These are phyloP conservation scores for Turnix velox DNA, from an alignment of 2,113 vertebrate species.

Conservation along the genomic window DNA sequence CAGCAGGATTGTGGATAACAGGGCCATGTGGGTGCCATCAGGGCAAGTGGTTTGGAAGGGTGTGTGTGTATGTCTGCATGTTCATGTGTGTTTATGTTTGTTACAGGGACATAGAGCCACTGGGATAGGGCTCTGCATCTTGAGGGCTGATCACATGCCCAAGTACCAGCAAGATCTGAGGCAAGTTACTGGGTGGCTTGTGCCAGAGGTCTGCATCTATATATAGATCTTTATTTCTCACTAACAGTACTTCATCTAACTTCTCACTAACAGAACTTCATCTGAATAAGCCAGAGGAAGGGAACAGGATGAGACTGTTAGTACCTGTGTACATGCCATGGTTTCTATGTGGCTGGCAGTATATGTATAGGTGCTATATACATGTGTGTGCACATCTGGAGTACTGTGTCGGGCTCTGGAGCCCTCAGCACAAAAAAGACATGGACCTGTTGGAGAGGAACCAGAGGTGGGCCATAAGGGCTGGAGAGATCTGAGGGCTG, in stretches of 20 bases:
- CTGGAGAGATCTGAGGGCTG: no score
- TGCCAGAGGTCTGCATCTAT: background rate
- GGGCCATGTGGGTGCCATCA: background rate
- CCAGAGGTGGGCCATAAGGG: no score
- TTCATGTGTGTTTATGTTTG: no score
- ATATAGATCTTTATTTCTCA: background rate
- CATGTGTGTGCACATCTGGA: background rate
- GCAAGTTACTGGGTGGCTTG: background rate
- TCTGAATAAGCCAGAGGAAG: background rate
- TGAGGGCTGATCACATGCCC: fast-evolving
- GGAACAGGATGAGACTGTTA: background rate
- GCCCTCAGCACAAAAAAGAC: no score
- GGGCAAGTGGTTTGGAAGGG: background rate
- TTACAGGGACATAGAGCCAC: background rate
- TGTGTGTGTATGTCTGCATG: background rate
- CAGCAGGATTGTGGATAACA: background rate
- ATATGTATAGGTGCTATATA: background rate
- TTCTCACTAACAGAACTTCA: background rate
- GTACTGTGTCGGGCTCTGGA: no score
- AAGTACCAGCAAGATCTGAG: background rate
- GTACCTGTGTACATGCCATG: no score
- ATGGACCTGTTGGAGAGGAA: no score
- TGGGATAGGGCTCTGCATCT: background rate
- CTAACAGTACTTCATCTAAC: background rate
- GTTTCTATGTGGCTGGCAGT: background rate